Base-by-base conservation (phyloP, 2,888 invertebrate species). In the Calliopum simillimum region DNA sequence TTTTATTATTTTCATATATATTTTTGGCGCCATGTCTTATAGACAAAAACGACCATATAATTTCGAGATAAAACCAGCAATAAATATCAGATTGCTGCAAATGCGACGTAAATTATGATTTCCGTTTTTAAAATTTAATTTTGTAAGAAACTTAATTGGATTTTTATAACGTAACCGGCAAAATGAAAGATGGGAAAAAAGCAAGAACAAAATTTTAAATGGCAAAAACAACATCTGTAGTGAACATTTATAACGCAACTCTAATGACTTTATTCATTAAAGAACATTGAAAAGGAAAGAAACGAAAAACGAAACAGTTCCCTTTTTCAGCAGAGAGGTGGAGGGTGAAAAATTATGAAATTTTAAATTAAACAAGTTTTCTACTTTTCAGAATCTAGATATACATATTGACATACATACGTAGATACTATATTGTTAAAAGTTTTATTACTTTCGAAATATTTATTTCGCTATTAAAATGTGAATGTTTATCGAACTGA, bases 81-180 rank as follows among this genome's bases (percentile, higher is more conserved):
- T 53, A 23, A 53, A 53, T 53, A 23, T 23, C 23, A 14, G 23
- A 53, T 53, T 53, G 49, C n/a, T 49, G 53, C 14, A 53, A 23
- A 53, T 23, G 53, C 23, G 23, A 53, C 33, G 23, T 53, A 23
- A 53, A 23, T 21, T 53, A 53, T 53, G 53, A 53, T 23, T 53
- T 53, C 53, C 53, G n/a, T 53, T 53, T 53, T 21, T 19, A 53
- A 21, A 23, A 23, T 53, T 53, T 19, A 53, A 53, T 53, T 53
- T 53, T 53, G 53, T 53, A 53, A 23, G 12, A 53, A 53, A 53
- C 23, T 53, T 53, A 53, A 53, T 53, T 53, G 53, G 53, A 53
- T 21, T 23, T 23, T 53, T 21, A 33, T 53, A 23, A 53, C 23
- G 13, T 53, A 19, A 23, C 21, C 53, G 19, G 19, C 53, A 53